Conservation (phyloP, 2,888 invertebrate species). For the Deroplatys truncata region DNA sequence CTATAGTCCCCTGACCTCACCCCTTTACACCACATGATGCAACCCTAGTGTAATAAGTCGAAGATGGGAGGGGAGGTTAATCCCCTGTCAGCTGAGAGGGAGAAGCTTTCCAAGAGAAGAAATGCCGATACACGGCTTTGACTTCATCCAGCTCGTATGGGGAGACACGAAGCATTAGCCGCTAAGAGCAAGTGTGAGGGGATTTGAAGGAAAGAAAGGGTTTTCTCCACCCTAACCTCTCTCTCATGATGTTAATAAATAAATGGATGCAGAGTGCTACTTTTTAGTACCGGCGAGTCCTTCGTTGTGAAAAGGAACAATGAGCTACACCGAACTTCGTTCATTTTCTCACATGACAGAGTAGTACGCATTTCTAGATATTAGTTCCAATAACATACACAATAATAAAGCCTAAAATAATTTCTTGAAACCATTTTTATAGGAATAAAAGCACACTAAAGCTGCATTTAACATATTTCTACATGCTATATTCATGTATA, state of each 20-base stretch:
- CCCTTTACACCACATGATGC: conserved; percentile 13
- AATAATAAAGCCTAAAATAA: too few relatives aligned
- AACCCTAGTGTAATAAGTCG: conserved; percentile 29
- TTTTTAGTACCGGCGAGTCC: not conserved
- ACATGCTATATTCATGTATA: too few relatives aligned
- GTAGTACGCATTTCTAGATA: too few relatives aligned
- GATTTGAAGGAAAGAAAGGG: not conserved
- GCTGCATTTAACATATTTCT: too few relatives aligned
- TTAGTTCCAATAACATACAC: too few relatives aligned
- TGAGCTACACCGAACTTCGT: not conserved
- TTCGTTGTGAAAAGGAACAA: not conserved
- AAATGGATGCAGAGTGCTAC: not conserved
- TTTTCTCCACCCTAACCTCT: not conserved
- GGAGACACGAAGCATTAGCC: not conserved
- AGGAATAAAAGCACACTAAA: too few relatives aligned
- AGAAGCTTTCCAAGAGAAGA: not conserved
- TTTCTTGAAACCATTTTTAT: too few relatives aligned
- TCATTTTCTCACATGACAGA: not conserved
- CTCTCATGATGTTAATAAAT: not conserved
- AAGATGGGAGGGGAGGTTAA: conserved; percentile 27
- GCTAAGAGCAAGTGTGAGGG: not conserved
- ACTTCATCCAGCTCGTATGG: not conserved
- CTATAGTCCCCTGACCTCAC: not conserved
- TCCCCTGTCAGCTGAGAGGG: conserved; percentile 26
- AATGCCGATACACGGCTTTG: not conserved